phyloP scores from a whole-genome alignment of 2,888 invertebrate species.

The Sphaerophoria rueppellii region DNA sequence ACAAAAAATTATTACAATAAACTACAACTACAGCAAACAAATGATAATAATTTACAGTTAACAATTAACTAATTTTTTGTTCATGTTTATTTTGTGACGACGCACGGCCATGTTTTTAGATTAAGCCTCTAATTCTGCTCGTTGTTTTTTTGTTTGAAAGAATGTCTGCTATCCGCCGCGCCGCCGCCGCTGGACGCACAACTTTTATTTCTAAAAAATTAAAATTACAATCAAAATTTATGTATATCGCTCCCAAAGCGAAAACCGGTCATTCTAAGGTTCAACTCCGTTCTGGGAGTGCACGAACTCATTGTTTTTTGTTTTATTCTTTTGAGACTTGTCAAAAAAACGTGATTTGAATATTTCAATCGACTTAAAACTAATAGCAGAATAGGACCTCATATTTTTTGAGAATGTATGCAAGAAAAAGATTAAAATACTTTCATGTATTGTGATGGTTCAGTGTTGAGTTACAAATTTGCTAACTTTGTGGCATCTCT shows the following conservation, averaged over 20 bases:
- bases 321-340: not conserved
- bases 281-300: not conserved
- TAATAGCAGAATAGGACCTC: conserved; percentile 13
- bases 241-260: not conserved
- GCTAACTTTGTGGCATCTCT: conserved; percentile 81
- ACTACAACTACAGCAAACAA: conserved; percentile 48
- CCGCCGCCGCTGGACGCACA: not conserved
- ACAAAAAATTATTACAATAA: conserved; percentile 35
- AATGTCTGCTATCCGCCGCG: not conserved
- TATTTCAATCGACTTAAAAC: not conserved
- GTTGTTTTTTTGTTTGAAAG: not conserved
- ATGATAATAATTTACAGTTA: conserved; percentile 48
- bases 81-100: conserved; percentile 36
- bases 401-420: conserved; percentile 7
- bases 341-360: conserved; percentile 1
- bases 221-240: not conserved
- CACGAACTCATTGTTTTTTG: not conserved
- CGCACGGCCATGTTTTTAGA: conserved; percentile 34
- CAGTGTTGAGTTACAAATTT: conserved; percentile 49
- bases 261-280: not conserved
- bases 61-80: conserved; percentile 46
- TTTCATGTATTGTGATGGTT: conserved; percentile 48
- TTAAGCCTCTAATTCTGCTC: conserved; percentile 6
- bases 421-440: conserved; percentile 45
- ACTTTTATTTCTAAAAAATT: not conserved